Evolutionary conservation across 2,113 vertebrate genomes (phyloP).

Genomic region (Ammodytes dubius): DNA sequence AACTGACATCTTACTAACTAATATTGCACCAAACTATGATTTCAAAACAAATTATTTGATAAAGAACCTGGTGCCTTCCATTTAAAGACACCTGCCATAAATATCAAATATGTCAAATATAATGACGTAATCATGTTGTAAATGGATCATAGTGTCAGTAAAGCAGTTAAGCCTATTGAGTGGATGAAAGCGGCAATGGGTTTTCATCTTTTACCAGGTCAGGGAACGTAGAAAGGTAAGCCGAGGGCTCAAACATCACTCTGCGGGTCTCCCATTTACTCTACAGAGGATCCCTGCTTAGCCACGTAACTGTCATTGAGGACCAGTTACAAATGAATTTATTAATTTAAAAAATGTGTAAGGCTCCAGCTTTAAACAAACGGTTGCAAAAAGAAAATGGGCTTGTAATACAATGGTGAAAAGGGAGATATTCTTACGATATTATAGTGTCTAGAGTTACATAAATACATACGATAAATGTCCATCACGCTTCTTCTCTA

Average conservation of each 20-base stretch:
- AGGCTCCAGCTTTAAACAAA: neutral
- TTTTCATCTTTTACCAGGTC: conserved; percentile 57
- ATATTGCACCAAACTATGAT: neutral
- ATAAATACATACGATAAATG: neutral
- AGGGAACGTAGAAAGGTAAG: conserved; percentile 34
- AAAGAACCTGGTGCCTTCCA: neutral
- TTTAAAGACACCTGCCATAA: neutral
- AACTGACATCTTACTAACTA: neutral
- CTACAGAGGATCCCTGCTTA: conserved; percentile 16
- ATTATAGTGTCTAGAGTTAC: neutral
- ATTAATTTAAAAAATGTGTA: neutral
- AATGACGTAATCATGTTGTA: conserved; percentile 29
- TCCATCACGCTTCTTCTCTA: neutral
- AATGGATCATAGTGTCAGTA: conserved; percentile 65
- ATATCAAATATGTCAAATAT: conserved; percentile 38
- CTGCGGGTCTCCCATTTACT: conserved; percentile 20
- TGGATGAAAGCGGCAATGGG: conserved; percentile 45
- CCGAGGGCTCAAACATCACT: conserved; percentile 27
- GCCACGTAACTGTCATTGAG: neutral
- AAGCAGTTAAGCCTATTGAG: conserved; percentile 68
- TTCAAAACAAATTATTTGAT: neutral
- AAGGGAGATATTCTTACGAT: neutral
- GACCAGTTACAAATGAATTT: neutral
- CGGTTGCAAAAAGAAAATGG: neutral
- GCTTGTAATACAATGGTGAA: neutral